Conservation (phyloP, 2,888 invertebrate genomes). For the Drosophila atripex region DNA sequence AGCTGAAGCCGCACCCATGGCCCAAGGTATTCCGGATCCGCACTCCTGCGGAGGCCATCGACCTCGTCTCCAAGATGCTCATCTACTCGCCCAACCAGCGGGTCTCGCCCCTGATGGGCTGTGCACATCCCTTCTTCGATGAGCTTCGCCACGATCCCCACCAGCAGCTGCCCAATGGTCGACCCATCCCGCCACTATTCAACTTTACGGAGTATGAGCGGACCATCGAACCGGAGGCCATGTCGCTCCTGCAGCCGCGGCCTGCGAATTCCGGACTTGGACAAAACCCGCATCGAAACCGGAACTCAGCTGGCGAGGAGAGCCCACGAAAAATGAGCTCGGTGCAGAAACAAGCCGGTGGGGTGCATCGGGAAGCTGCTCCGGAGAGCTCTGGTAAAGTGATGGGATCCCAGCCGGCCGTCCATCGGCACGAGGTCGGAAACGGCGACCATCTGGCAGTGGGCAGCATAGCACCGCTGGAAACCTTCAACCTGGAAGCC, state of each 20-base stretch:
- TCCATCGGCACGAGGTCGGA: constrained; percentile 51
- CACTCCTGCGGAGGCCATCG: constrained; percentile 95
- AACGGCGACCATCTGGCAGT: constrained; percentile 61
- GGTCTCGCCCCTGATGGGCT: constrained; percentile 97
- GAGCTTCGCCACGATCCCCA: constrained; percentile 97
- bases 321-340: neutral
- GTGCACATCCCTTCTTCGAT: constrained; percentile 99
- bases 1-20: constrained; percentile 99
- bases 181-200: constrained; percentile 96
- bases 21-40: constrained; percentile 98
- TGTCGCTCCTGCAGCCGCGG: constrained; percentile 52
- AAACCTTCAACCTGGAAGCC: neutral
- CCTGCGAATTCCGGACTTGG: neutral
- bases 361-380: neutral
- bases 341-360: neutral
- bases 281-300: neutral
- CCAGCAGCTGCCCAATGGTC: constrained; percentile 95
- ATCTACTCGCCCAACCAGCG: constrained; percentile 99
- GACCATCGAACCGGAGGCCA: constrained; percentile 75
- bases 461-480: constrained; percentile 9
- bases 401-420: neutral
- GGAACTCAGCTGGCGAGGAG: constrained; percentile 58
- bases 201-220: constrained; percentile 94
- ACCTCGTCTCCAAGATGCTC: constrained; percentile 94
- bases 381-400: constrained; percentile 1